These are phyloP conservation scores for Leptogaster cylindrica DNA, from an alignment of 2,888 invertebrate genomes.

Conservation along the genomic window DNA sequence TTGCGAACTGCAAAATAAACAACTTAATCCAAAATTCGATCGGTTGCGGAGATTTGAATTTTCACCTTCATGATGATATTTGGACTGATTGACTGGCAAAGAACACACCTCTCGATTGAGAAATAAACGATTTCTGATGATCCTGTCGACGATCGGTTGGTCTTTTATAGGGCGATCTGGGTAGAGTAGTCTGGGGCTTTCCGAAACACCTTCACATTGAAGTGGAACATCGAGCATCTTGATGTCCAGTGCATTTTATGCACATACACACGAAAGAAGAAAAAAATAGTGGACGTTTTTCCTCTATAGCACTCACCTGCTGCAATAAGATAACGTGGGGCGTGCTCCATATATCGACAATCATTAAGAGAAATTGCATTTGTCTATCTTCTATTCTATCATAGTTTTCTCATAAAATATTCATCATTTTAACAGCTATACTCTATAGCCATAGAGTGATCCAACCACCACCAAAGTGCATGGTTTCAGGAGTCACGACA, in stretches of 20 bases:
- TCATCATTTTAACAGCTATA: too few species aligned
- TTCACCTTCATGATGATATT: slow-evolving; percentile 49
- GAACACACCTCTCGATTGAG: slow-evolving; percentile 10
- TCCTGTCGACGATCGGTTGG: neutral
- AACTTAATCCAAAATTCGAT: neutral
- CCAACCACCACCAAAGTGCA: too few species aligned
- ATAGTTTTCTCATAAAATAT: too few species aligned
- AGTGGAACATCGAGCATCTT: too few species aligned
- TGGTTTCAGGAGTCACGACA: too few species aligned
- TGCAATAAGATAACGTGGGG: neutral
- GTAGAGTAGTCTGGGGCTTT: neutral
- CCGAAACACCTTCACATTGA: neutral
- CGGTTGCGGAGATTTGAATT: neutral
- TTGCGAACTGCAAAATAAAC: slow-evolving; percentile 52
- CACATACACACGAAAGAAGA: neutral
- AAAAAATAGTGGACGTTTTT: neutral
- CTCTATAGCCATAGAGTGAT: too few species aligned
- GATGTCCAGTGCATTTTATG: too few species aligned
- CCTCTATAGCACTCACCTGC: neutral
- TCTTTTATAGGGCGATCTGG: slow-evolving; percentile 29
- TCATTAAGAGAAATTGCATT: neutral
- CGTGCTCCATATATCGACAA: neutral
- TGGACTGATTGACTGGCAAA: neutral
- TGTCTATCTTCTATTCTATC: too few species aligned
- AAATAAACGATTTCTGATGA: slow-evolving; percentile 29